A percentile compares a stretch with the other conserved stretches of the same genome.
phyloP scores from a whole-genome alignment of 2,888 invertebrate species.

The Prenolepis imparis region DNA sequence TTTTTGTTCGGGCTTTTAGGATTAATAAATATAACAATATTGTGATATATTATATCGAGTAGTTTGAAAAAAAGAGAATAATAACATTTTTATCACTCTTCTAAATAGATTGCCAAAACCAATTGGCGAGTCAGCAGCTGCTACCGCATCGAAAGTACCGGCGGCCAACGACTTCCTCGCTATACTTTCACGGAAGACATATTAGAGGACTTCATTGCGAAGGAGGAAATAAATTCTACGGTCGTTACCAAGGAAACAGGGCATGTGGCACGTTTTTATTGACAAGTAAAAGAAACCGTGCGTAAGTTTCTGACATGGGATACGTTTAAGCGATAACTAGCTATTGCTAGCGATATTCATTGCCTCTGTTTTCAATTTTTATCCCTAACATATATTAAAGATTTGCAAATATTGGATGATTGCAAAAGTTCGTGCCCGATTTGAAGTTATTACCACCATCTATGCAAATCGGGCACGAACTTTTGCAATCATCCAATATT shows the following conservation, averaged over 20 bases:
- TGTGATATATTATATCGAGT: not conserved
- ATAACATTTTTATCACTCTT: conserved; percentile 57
- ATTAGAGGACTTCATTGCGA: conserved; percentile 65
- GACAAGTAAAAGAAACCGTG: conserved; percentile 59
- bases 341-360: not conserved
- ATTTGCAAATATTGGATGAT: too few species aligned
- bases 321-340: not conserved
- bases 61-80: conserved; percentile 5
- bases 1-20: not conserved
- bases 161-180: conserved; percentile 49
- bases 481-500: too few species aligned
- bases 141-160: conserved; percentile 50
- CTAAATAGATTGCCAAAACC: conserved; percentile 56
- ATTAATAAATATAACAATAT: conserved; percentile 6
- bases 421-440: too few species aligned
- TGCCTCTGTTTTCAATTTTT: not conserved
- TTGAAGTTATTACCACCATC: too few species aligned
- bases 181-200: conserved; percentile 63
- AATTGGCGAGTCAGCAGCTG: conserved; percentile 73
- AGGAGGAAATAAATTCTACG: conserved; percentile 52
- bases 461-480: too few species aligned
- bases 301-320: conserved; percentile 33
- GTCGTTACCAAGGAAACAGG: conserved; percentile 73
- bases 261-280: conserved; percentile 54
- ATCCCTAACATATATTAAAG: not conserved